Base-by-base conservation (phyloP, 2,888 invertebrate species). In the Augiades crinisus region DNA sequence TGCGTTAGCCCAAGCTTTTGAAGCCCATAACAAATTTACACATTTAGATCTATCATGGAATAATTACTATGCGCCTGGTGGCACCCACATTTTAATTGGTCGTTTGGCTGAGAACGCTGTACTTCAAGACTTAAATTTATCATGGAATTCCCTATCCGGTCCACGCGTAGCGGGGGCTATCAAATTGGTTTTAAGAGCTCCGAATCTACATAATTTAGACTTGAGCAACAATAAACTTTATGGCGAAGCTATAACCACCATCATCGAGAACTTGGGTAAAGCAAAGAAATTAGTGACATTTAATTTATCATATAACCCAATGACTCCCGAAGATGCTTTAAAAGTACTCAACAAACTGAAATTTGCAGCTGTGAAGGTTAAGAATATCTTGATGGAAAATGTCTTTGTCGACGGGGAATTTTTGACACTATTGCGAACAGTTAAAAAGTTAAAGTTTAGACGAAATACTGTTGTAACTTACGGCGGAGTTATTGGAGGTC, bases 21-120 rank as follows among this genome's bases (percentile, higher is more conserved):
- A 80, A 57, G 67, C 64, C 2, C 62, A 72, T 41, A 78, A 75
- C 54, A 67, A 67, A 49, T 68, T 84, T 17, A 67, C 67, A 2
- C 58, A 64, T 45, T 59, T 83, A 21, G 70, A 86, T 60, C 58
- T 85, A 2, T 83, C 85, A 0, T 83, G 80, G 80, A 86, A 86
- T 47, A 72, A 65, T 38, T 59, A 81, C 0, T 68, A 55, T 52
- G 58, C 64, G 2, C 61, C 70, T 17, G 57, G 56, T 8, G 73
- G 72, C n/a, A 65, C 68, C 1, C 63, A 47, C 13, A 61, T 53
- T 53, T 65, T 84, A 4, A 56, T 83, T 0, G 31, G 10, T 6
- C 62, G 55, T 8, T 57, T 85, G 21, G 54, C 70, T 22, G 74
- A 78, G 55, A 81, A 64, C 43, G 59, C 60, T 19, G 22, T 47